phyloP scores from a whole-genome alignment of 2,113 vertebrate species.

The Perca schrenkii region DNA sequence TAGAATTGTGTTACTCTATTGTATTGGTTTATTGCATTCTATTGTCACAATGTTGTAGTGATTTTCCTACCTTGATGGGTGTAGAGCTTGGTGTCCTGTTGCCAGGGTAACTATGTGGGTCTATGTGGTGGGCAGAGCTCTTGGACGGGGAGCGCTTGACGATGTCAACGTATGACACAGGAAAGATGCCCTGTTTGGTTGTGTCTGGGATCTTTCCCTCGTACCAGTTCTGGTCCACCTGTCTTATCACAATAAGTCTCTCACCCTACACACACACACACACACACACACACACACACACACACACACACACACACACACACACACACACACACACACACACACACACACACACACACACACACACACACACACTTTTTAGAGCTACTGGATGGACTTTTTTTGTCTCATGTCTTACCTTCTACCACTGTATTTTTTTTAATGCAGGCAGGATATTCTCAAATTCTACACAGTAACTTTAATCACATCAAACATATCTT shows the following conservation, averaged over 20 bases:
- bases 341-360: constrained; percentile 18
- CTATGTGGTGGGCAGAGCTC: constrained; percentile 87
- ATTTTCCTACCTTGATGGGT: constrained; percentile 89
- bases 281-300: constrained; percentile 54
- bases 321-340: constrained; percentile 32
- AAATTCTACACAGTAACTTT: background rate
- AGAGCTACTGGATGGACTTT: no score
- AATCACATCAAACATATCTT: background rate
- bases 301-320: background rate
- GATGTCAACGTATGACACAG: constrained; percentile 95
- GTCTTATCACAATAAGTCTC: constrained; percentile 91
- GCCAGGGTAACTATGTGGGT: constrained; percentile 88
- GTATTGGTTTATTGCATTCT: background rate
- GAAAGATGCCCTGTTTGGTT: constrained; percentile 97
- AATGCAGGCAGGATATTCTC: background rate
- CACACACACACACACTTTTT: background rate
- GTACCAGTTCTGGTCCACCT: constrained; percentile 99
- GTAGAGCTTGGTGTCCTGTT: constrained; percentile 88
- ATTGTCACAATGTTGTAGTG: background rate
- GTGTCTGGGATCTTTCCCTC: constrained; percentile 95
- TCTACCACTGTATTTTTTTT: no score
- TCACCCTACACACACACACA: constrained; percentile 89
- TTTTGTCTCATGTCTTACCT: no score
- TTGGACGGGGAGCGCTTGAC: constrained; percentile 89
- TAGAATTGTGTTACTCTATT: background rate